Evolutionary conservation across 2,797 vertebrate species (phyloP).

Genomic region (Cirrhinus molitorella): DNA sequence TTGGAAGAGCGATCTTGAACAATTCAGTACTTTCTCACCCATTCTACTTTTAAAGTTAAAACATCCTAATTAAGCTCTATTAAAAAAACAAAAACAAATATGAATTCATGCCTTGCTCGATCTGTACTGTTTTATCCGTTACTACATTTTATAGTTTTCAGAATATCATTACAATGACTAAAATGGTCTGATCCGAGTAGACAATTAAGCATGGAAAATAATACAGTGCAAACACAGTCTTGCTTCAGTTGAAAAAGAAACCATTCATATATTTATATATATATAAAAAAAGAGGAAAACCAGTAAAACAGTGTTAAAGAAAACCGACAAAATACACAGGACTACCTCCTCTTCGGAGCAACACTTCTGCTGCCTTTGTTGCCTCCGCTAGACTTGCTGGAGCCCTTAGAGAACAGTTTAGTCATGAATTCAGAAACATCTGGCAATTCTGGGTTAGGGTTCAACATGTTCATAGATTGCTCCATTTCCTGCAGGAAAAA

Average conservation of each 20-base stretch:
- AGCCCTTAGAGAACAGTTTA: conserved; percentile 97
- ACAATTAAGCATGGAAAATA: conserved; percentile 24
- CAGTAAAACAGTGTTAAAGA: conserved; percentile 47
- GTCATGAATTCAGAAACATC: conserved; percentile 99
- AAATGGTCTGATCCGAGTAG: conserved; percentile 17
- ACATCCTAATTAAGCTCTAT: conserved; percentile 1
- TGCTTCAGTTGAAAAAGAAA: conserved; percentile 42
- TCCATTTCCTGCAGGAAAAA: conserved; percentile 91
- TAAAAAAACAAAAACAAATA: neutral
- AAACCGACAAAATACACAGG: conserved; percentile 36
- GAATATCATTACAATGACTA: neutral
- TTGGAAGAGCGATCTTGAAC: neutral
- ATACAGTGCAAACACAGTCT: conserved; percentile 51
- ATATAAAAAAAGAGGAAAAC: conserved; percentile 65
- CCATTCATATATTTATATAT: conserved; percentile 40
- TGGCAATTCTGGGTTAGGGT: conserved; percentile 97
- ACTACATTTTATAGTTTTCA: conserved; percentile 12
- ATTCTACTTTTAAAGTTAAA: conserved; percentile 34
- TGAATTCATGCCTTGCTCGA: conserved; percentile 2
- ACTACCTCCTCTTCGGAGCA: conserved; percentile 96
- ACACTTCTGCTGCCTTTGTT: conserved; percentile 91
- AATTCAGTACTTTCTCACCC: conserved; percentile 9
- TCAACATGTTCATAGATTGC: conserved; percentile 99
- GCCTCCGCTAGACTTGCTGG: conserved; percentile 89
- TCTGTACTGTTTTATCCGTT: conserved; percentile 8